A percentile compares a stretch with the other conserved stretches of the same genome.
Evolutionary conservation across 1,140 invertebrate species (phyloP).

Genomic region (Drosophila biarmipes): DNA sequence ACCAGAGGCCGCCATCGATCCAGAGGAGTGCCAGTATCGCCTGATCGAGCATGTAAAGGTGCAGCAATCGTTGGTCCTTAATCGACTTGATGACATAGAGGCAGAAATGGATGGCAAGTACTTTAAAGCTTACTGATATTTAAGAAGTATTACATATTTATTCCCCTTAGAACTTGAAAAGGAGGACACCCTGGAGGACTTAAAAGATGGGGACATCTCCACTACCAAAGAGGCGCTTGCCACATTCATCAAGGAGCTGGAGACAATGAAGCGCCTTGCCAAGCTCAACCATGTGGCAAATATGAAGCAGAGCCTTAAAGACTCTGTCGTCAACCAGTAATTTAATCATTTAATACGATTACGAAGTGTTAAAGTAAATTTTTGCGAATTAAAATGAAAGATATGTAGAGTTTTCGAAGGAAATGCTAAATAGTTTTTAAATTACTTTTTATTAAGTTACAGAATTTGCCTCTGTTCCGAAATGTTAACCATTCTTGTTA

Average conservation of each 20-base stretch:
- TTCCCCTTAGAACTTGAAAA: constrained; percentile 62
- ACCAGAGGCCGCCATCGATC: constrained; percentile 92
- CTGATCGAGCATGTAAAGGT: constrained; percentile 91
- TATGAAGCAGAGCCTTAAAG: constrained; percentile 52
- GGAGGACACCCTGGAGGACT: constrained; percentile 63
- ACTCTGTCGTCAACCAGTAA: constrained; percentile 21
- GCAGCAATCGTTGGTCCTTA: constrained; percentile 89
- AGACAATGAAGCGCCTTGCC: constrained; percentile 70
- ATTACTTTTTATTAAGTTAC: neutral
- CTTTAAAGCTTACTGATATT: neutral
- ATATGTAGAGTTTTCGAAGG: neutral
- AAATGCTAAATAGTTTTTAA: neutral
- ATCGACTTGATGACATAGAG: constrained; percentile 90
- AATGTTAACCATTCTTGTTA: neutral
- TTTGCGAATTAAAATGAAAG: neutral
- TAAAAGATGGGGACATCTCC: constrained; percentile 59
- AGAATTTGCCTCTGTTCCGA: neutral
- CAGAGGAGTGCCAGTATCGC: constrained; percentile 90
- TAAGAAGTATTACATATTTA: neutral
- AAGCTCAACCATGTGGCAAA: constrained; percentile 72
- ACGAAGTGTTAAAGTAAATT: too few species aligned
- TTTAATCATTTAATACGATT: neutral
- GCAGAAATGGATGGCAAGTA: constrained; percentile 89
- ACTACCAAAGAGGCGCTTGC: constrained; percentile 73
- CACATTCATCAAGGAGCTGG: constrained; percentile 73